Evolutionary conservation across 2,888 invertebrate species (phyloP), one percentile per base, ranked within the genome.

Genomic region (Drosophila aldrichi): DNA sequence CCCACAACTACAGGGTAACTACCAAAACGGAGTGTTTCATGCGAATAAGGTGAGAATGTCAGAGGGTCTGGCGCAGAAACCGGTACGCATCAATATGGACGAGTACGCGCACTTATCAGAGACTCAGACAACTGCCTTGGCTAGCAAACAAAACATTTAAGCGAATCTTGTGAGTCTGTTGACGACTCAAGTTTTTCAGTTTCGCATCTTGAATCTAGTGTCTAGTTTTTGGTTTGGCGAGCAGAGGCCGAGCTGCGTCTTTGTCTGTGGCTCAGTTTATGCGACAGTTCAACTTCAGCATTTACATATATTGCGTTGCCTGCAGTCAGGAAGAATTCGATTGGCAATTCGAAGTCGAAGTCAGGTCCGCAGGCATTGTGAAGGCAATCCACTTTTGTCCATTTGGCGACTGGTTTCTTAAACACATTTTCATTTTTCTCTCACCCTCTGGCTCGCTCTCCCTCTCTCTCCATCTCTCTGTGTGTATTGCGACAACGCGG

Each of bases 331-430:
- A 88, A 82, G 82, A 85, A 78, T 78, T 65, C 68, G 29, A 59
- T 60, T 62, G 49, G 44, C 40, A 40, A 34, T 51, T 7, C 12
- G 36, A 36, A 34, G 54, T 7, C 12, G 36, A 36, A 43, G 57
- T 7, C 49, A 57, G 43, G 20, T 57, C 48, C 56, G 61, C 67
- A 63, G 48, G 63, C 72, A 41, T 36, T 48, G 88, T 46, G 88
- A 89, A 89, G 90, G 89, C 76, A 79, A 88, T 69, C 89, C 74
- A 77, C 84, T 81, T 74, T 59, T 60, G 64, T 62, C 59, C 65
- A 67, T 71, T 77, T 74, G 56, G 54, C 60, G 61, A 87, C 86
- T 74, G 89, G 86, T 89, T 87, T 85, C 56, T 41, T 58, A 46
- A 34, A 20, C 20, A 20, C 34, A 14, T 29, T 57, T 49, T 69